Percentiles rank a stretch among this genome's conserved stretches.
Conservation (phyloP, 2,797 vertebrate genomes). For the Lemur catta region DNA sequence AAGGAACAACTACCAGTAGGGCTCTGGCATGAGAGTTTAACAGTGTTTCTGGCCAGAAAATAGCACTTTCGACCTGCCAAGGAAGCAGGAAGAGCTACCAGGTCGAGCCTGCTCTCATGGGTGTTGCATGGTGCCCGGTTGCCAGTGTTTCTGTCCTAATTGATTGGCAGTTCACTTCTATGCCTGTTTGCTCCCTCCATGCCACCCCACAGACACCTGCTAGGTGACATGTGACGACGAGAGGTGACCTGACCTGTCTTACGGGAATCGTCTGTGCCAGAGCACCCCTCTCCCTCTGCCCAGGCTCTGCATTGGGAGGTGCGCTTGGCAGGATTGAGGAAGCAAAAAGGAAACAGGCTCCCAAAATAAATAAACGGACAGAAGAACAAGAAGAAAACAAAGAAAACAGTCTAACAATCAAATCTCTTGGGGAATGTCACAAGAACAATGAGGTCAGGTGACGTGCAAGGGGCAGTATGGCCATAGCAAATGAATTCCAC, state of each 20-base stretch:
- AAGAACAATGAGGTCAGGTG: neutral
- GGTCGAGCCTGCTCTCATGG: too few species aligned
- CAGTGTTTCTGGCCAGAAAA: too few species aligned
- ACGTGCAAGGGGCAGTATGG: accelerated
- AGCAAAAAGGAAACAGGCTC: neutral
- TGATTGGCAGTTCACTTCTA: neutral
- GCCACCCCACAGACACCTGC: neutral
- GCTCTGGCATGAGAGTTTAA: accelerated
- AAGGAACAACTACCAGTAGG: neutral
- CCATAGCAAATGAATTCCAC: neutral
- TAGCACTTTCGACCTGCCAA: accelerated
- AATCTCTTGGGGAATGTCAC: neutral
- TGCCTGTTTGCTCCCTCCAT: neutral
- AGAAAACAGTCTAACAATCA: neutral
- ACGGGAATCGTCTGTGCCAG: neutral
- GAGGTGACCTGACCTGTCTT: neutral
- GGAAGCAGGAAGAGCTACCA: too few species aligned
- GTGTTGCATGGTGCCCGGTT: accelerated
- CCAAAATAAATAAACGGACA: neutral
- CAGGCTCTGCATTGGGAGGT: neutral
- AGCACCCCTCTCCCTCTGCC: neutral
- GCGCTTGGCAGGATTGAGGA: neutral
- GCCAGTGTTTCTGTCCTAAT: neutral
- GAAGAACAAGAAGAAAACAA: neutral
- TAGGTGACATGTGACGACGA: neutral